Evolutionary conservation across 2,888 invertebrate species (phyloP).

Genomic region (Podotricha telesiphe): DNA sequence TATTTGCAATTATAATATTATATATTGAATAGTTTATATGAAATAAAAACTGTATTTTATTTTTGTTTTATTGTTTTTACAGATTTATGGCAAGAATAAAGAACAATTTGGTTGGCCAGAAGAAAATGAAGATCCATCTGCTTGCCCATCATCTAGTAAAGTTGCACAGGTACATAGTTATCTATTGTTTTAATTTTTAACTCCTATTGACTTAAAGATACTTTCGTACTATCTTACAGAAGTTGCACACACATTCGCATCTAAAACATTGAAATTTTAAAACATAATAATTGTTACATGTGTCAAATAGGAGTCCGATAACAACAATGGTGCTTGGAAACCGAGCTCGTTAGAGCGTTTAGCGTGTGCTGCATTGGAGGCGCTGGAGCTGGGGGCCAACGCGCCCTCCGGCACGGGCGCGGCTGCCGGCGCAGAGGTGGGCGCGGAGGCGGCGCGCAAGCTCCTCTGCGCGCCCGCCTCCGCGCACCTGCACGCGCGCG

Average conservation of each 20-base stretch:
- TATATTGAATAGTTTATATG: background rate
- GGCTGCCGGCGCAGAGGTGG: conserved; percentile 61
- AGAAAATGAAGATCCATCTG: conserved; percentile 91
- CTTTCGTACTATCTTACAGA: too few relatives aligned
- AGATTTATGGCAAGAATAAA: conserved; percentile 96
- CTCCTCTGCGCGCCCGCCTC: conserved; percentile 77
- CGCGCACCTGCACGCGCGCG: conserved; percentile 75
- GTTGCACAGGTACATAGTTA: conserved; percentile 61
- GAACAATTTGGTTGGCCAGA: conserved; percentile 99
- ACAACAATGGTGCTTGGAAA: conserved; percentile 62
- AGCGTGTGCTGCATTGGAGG: conserved; percentile 75
- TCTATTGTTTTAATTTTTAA: too few relatives aligned
- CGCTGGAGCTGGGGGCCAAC: conserved; percentile 70
- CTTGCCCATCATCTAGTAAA: conserved; percentile 76
- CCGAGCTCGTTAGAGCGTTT: conserved; percentile 74
- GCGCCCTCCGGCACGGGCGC: conserved; percentile 53
- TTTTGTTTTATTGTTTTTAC: conserved; percentile 40
- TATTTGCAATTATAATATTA: conserved; percentile 4
- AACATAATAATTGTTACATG: background rate
- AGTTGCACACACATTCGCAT: too few relatives aligned
- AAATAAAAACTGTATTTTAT: background rate
- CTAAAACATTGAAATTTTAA: too few relatives aligned
- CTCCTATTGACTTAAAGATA: too few relatives aligned
- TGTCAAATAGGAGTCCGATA: conserved; percentile 62
- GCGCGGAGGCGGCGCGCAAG: conserved; percentile 64